These are phyloP conservation scores for Mobula birostris DNA, from an alignment of 2,113 vertebrate genomes.

Conservation along the genomic window DNA sequence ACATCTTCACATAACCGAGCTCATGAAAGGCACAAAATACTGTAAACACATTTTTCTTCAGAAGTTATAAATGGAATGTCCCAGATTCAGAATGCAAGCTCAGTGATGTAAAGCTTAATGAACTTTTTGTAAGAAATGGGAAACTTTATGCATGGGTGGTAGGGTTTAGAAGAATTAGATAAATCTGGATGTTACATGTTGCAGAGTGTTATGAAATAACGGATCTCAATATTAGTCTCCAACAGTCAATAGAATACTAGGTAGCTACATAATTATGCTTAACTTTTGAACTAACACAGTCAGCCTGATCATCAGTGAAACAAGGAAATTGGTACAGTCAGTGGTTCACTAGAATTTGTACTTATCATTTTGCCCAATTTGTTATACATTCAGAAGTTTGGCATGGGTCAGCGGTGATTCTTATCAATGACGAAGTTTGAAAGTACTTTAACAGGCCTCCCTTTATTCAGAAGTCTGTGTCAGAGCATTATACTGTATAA, in stretches of 20 bases:
- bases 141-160: background rate
- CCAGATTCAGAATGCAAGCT: background rate
- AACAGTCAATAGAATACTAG: background rate
- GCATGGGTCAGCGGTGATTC: background rate
- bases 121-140: background rate
- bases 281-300: background rate
- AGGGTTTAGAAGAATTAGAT: background rate
- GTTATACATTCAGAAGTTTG: background rate
- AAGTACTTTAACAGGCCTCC: slow-evolving; percentile 5
- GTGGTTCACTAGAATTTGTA: slow-evolving; percentile 3
- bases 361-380: background rate
- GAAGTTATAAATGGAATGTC: background rate
- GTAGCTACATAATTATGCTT: background rate
- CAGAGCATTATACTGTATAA: background rate
- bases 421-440: slow-evolving; percentile 16
- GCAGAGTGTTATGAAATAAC: background rate
- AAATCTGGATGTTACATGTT: background rate
- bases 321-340: background rate
- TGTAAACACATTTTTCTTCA: background rate
- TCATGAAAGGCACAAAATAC: background rate
- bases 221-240: background rate
- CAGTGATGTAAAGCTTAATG: background rate
- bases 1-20: background rate
- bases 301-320: background rate
- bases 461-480: slow-evolving; percentile 11